These are phyloP conservation scores for Ceratina australensis DNA, from an alignment of 1,140 invertebrate species.

Conservation along the genomic window DNA sequence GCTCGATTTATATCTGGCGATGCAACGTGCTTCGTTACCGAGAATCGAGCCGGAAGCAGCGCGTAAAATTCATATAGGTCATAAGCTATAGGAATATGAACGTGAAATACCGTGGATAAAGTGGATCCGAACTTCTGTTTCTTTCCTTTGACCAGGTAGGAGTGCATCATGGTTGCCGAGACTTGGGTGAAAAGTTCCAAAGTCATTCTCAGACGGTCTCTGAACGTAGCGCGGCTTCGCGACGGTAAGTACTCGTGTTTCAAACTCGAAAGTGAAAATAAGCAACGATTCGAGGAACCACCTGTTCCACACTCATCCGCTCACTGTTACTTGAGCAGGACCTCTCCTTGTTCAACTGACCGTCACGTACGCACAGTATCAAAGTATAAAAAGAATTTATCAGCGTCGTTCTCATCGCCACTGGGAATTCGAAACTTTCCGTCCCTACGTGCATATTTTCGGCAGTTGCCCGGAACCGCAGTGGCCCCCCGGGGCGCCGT, in stretches of 20 bases:
- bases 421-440: no score
- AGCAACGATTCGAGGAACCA: slow-evolving; percentile 59
- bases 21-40: slow-evolving; percentile 6
- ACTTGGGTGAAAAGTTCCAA: slow-evolving; percentile 72
- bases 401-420: neutral
- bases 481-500: no score
- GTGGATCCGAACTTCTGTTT: slow-evolving; percentile 73
- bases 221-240: slow-evolving; percentile 35
- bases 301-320: slow-evolving; percentile 42
- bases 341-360: neutral
- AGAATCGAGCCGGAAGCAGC: neutral
- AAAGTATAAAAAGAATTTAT: neutral
- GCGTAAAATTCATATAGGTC: neutral
- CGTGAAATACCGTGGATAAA: slow-evolving; percentile 72
- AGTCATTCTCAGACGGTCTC: slow-evolving; percentile 68
- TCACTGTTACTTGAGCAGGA: neutral
- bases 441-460: no score
- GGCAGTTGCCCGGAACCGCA: no score
- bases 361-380: neutral
- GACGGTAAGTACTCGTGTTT: slow-evolving; percentile 9
- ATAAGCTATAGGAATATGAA: slow-evolving; percentile 37
- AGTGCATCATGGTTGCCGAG: slow-evolving; percentile 70
- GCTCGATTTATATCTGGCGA: neutral
- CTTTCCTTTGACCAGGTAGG: slow-evolving; percentile 71
- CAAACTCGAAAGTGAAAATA: slow-evolving; percentile 37